These are phyloP conservation scores for Phyllostomus hastatus DNA, from an alignment of 2,113 vertebrate species.

Conservation along the genomic window DNA sequence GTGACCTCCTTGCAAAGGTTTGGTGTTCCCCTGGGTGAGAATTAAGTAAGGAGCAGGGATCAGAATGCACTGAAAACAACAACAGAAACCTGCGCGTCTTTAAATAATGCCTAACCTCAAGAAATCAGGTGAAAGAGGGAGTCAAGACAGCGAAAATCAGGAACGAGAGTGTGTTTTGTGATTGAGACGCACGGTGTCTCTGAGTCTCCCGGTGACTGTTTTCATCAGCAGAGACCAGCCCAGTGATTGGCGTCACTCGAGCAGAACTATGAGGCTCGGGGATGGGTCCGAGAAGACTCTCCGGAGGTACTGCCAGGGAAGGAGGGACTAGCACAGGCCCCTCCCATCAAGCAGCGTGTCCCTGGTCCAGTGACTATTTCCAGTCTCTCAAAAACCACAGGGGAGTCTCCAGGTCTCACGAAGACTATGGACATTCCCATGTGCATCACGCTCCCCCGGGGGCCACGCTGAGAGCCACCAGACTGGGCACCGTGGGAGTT, in stretches of 20 bases:
- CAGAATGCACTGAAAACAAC: neutral
- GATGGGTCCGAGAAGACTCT: conserved; percentile 1
- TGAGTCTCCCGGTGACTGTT: neutral
- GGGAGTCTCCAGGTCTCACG: neutral
- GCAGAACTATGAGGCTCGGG: neutral
- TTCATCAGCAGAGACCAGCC: conserved; percentile 59
- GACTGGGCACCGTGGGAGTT: neutral
- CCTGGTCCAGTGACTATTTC: conserved; percentile 38
- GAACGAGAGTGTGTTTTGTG: neutral
- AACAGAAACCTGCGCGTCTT: neutral
- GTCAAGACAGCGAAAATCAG: neutral
- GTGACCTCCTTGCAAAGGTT: conserved; percentile 18
- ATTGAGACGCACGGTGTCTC: conserved; percentile 7
- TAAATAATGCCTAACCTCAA: neutral
- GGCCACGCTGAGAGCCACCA: conserved; percentile 24
- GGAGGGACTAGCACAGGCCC: neutral
- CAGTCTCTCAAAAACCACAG: conserved; percentile 20
- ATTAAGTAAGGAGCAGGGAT: neutral
- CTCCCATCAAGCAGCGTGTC: conserved; percentile 42
- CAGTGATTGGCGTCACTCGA: conserved; percentile 22
- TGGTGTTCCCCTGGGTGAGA: neutral
- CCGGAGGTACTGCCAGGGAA: neutral
- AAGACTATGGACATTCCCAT: conserved; percentile 35
- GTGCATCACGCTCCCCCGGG: neutral
- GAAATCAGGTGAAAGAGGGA: neutral